Conservation (phyloP, 2,113 vertebrate genomes). For the Rana temporaria region DNA sequence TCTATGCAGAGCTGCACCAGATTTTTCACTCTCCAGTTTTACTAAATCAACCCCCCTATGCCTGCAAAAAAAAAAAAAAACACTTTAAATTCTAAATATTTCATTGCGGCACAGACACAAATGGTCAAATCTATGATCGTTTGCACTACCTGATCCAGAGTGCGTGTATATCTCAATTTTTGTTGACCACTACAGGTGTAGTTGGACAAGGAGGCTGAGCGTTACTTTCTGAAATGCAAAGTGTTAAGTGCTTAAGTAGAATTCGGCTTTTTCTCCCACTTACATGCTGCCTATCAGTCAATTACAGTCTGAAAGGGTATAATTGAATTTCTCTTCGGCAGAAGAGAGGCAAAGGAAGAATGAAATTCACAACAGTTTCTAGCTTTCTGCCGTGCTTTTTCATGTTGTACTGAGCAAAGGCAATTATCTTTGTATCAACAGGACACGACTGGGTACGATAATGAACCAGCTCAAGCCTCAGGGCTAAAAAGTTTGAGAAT, state of each 20-base stretch:
- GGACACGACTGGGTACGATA: conserved; percentile 56
- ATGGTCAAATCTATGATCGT: too few species aligned
- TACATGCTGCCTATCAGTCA: neutral
- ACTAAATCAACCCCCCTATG: too few species aligned
- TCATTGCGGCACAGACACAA: too few species aligned
- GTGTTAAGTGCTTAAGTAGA: neutral
- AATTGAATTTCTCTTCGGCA: conserved; percentile 46
- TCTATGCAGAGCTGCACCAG: too few species aligned
- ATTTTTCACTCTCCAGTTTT: too few species aligned
- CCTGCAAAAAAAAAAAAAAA: too few species aligned
- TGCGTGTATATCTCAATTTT: too few species aligned
- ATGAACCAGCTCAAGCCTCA: conserved; percentile 54
- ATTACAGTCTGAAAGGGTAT: conserved; percentile 45
- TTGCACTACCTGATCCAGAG: too few species aligned
- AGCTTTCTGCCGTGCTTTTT: conserved; percentile 57
- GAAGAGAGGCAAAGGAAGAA: conserved; percentile 45
- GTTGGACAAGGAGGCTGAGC: too few species aligned
- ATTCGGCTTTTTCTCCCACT: conserved; percentile 24
- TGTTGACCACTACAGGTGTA: too few species aligned
- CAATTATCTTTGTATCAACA: conserved; percentile 66
- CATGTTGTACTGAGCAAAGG: conserved; percentile 66
- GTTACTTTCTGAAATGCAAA: neutral
- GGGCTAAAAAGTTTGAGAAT: conserved; percentile 35
- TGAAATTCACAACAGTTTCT: conserved; percentile 59
- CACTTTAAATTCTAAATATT: too few species aligned